Percentiles rank a stretch among this genome's conserved stretches.
phyloP scores from a whole-genome alignment of 2,113 vertebrate genomes.

The Epinephelus moara region DNA sequence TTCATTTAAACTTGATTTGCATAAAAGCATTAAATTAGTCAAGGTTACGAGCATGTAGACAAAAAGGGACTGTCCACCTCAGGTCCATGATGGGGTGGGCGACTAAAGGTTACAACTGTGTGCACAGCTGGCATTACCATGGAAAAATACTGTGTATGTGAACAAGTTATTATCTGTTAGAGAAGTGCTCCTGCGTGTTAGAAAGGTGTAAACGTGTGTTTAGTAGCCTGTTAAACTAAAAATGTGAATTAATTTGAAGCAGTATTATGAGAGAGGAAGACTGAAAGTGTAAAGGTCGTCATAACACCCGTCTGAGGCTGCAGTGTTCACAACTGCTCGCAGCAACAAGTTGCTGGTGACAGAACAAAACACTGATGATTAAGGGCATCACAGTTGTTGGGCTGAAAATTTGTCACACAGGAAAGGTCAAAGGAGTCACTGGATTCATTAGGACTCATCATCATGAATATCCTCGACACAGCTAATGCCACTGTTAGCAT shows the following conservation, averaged over 20 bases:
- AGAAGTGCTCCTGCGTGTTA: not conserved
- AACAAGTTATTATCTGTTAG: not conserved
- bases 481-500: too few relatives aligned
- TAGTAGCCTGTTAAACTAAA: not conserved
- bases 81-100: not conserved
- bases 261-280: too few relatives aligned
- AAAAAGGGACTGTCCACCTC: not conserved
- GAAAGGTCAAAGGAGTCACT: too few relatives aligned
- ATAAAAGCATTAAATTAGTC: constrained; percentile 31
- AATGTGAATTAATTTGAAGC: not conserved
- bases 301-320: too few relatives aligned
- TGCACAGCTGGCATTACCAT: not conserved
- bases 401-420: too few relatives aligned
- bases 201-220: not conserved
- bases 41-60: not conserved
- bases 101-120: not conserved
- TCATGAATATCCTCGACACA: too few relatives aligned
- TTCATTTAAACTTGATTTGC: constrained; percentile 45
- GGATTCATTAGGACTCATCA: too few relatives aligned
- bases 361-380: too few relatives aligned
- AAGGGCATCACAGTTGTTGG: too few relatives aligned
- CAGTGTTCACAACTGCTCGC: too few relatives aligned
- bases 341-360: too few relatives aligned
- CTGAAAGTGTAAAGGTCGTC: too few relatives aligned
- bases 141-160: not conserved